Conservation (phyloP, 2,797 vertebrate genomes). For the Atherinosoma microstoma region DNA sequence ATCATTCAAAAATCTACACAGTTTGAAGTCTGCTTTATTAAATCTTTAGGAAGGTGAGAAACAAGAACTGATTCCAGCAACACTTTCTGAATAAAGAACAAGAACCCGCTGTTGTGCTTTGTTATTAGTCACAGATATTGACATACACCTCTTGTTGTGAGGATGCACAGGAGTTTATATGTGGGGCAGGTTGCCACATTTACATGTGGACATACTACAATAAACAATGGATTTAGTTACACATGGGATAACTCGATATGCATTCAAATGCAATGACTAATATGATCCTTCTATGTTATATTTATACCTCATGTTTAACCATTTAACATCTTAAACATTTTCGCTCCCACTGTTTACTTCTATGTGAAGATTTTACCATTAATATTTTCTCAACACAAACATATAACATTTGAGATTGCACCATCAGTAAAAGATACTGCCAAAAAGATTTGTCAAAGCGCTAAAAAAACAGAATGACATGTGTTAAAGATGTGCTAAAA, state of each 20-base stretch:
- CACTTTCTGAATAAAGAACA: conserved; percentile 25
- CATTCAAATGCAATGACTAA: conserved; percentile 26
- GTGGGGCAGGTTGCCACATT: conserved; percentile 9
- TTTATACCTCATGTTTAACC: conserved; percentile 19
- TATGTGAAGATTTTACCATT: conserved; percentile 19
- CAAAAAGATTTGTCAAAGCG: conserved; percentile 24
- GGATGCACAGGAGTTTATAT: conserved; percentile 21
- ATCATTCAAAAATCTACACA: conserved; percentile 5
- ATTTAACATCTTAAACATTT: background rate
- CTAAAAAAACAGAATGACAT: conserved; percentile 36
- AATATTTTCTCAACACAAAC: conserved; percentile 17
- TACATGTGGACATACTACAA: conserved; percentile 19
- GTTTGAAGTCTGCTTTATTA: conserved; percentile 20
- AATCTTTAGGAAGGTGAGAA: background rate
- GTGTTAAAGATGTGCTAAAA: conserved; percentile 65
- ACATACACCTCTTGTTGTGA: conserved; percentile 22
- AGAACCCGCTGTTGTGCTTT: conserved; percentile 12
- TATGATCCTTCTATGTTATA: conserved; percentile 23
- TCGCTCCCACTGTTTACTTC: background rate
- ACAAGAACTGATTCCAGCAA: background rate
- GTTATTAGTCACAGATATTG: conserved; percentile 26
- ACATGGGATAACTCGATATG: conserved; percentile 26
- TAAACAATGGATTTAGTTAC: conserved; percentile 39
- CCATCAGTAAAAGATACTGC: conserved; percentile 2
- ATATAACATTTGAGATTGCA: conserved; percentile 24